These are phyloP conservation scores for Periplaneta americana DNA, from an alignment of 1,140 invertebrate species.

Conservation along the genomic window DNA sequence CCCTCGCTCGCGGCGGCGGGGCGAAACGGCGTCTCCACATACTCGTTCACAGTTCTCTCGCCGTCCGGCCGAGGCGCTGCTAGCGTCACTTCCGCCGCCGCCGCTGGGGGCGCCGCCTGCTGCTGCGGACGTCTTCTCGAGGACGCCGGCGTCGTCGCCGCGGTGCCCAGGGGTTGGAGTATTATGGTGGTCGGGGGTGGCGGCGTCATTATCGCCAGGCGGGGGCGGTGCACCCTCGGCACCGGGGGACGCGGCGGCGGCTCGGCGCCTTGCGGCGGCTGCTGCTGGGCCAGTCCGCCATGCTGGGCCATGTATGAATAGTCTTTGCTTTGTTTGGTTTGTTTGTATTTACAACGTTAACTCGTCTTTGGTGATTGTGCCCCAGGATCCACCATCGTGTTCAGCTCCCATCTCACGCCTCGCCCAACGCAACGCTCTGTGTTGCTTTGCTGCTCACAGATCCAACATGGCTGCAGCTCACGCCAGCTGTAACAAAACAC, in stretches of 20 bases:
- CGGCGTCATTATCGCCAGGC: conserved; percentile 40
- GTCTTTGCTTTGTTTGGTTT: conserved; percentile 36
- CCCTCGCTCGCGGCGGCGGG: conserved; percentile 25
- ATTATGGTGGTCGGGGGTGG: conserved; percentile 38
- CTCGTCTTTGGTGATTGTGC: conserved; percentile 47
- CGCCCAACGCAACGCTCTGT: neutral
- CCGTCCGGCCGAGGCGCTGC: conserved; percentile 67
- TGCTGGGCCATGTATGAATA: conserved; percentile 43
- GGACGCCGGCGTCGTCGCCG: conserved; percentile 23
- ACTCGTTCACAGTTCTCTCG: conserved; percentile 73
- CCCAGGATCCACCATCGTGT: conserved; percentile 53
- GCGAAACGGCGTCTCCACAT: conserved; percentile 74
- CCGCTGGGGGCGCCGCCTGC: too few species aligned
- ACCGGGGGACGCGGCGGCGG: conserved; percentile 40
- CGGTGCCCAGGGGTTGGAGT: conserved; percentile 12
- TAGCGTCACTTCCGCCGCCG: conserved; percentile 51
- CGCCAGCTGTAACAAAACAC: conserved; percentile 38
- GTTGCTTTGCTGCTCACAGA: neutral
- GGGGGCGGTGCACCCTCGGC: conserved; percentile 48
- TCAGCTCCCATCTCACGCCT: neutral
- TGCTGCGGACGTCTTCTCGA: conserved; percentile 30
- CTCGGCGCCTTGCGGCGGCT: conserved; percentile 45
- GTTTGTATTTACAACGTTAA: conserved; percentile 27
- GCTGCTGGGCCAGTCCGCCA: conserved; percentile 39
- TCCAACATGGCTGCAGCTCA: neutral